Conservation (phyloP, 2,888 invertebrate genomes). For the Abrostola triplasia region DNA sequence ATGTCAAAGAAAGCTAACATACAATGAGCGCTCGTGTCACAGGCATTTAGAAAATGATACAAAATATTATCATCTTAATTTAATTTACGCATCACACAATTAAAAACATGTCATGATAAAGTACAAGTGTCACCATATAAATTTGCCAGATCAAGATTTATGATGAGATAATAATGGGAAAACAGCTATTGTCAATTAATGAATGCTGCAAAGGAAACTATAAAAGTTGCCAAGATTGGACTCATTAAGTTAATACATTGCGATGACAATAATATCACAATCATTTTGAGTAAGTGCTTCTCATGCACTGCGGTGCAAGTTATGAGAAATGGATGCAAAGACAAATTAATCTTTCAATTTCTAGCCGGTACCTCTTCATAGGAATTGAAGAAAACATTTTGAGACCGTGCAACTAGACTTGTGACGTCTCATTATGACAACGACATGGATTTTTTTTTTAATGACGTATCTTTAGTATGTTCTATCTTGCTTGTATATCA, state of each 20-base stretch:
- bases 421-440: no score
- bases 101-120: background rate
- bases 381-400: no score
- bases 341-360: background rate
- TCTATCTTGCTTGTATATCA: no score
- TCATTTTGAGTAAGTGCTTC: slow-evolving; percentile 30
- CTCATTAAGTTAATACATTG: slow-evolving; percentile 46
- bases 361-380: background rate
- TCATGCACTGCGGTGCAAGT: slow-evolving; percentile 29
- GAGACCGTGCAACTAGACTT: no score
- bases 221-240: slow-evolving; percentile 49
- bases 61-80: background rate
- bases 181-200: slow-evolving; percentile 27
- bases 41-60: background rate
- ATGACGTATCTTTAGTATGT: no score
- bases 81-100: no score
- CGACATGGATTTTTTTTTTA: no score
- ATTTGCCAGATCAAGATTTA: slow-evolving; percentile 14
- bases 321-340: background rate
- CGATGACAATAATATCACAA: slow-evolving; percentile 41
- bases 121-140: slow-evolving; percentile 17
- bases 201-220: slow-evolving; percentile 44
- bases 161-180: slow-evolving; percentile 37
- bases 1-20: no score
- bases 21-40: background rate